Conservation (phyloP, 2,113 vertebrate genomes). For the Elephantulus edwardii region DNA sequence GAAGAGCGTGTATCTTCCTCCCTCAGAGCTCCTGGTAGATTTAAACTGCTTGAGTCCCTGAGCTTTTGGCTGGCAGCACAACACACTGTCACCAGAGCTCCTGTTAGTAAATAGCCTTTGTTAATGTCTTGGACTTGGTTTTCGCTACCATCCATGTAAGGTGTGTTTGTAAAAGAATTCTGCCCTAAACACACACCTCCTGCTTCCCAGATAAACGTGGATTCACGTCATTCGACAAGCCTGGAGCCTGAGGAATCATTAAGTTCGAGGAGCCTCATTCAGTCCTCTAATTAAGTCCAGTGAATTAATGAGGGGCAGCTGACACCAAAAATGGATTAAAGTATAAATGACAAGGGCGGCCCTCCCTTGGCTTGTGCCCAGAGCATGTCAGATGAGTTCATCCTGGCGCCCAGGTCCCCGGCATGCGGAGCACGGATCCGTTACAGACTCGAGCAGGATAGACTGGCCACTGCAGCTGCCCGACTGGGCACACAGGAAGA, state of each 20-base stretch:
- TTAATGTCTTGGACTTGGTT: not conserved
- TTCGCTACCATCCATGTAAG: not conserved
- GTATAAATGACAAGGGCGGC: slow-evolving; percentile 35
- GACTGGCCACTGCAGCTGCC: slow-evolving; percentile 1
- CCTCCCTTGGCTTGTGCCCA: not conserved
- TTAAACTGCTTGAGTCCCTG: too few relatives aligned
- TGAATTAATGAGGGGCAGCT: slow-evolving; percentile 30
- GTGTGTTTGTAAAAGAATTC: not conserved
- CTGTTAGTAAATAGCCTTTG: not conserved
- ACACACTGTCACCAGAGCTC: too few relatives aligned
- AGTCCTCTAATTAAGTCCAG: not conserved
- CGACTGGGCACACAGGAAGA: not conserved
- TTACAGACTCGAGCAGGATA: not conserved
- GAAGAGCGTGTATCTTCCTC: too few relatives aligned
- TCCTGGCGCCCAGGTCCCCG: not conserved
- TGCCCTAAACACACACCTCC: not conserved
- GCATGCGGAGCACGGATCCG: not conserved
- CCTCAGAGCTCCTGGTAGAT: too few relatives aligned
- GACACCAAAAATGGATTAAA: slow-evolving; percentile 49
- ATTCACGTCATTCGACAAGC: not conserved
- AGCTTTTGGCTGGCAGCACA: too few relatives aligned
- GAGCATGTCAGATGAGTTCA: not conserved
- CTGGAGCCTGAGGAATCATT: not conserved
- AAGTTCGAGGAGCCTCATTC: not conserved
- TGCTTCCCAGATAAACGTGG: not conserved